Evolutionary conservation across 2,113 vertebrate genomes (phyloP).

Genomic region (Oncorhynchus gorbuscha): DNA sequence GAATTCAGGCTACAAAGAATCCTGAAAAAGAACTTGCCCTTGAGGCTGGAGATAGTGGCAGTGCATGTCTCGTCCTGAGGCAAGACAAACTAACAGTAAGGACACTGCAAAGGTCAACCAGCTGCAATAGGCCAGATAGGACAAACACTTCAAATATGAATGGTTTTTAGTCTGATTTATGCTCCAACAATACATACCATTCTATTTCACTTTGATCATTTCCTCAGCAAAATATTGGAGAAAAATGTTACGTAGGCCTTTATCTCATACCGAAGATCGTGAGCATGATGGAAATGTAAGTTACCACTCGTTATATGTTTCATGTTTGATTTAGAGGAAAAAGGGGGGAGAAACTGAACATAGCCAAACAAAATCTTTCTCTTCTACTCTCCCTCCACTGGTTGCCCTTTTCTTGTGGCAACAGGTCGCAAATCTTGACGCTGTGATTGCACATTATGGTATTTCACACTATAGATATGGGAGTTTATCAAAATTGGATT

Average conservation of each 20-base stretch:
- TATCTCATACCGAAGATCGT: too few species aligned
- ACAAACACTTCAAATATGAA: background rate
- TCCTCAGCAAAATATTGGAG: background rate
- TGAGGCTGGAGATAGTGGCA: background rate
- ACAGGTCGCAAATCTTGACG: too few species aligned
- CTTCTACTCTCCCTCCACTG: constrained; percentile 5
- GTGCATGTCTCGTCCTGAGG: background rate
- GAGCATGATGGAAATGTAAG: too few species aligned
- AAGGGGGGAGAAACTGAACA: background rate
- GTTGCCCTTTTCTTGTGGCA: too few species aligned
- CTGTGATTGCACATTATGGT: too few species aligned
- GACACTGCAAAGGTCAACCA: background rate
- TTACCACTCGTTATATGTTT: background rate
- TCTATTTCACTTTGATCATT: background rate
- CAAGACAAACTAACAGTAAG: background rate
- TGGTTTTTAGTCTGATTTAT: background rate
- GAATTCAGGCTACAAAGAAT: background rate
- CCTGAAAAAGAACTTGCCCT: background rate
- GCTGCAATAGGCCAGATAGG: background rate
- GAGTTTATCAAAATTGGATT: too few species aligned
- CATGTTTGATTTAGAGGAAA: background rate
- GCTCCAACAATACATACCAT: background rate
- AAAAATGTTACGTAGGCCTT: background rate
- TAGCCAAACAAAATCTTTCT: constrained; percentile 15
- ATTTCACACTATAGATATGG: too few species aligned